Evolutionary conservation across 2,888 invertebrate species (phyloP), one percentile per base, ranked within the genome.

Genomic region (Operophtera brumata): DNA sequence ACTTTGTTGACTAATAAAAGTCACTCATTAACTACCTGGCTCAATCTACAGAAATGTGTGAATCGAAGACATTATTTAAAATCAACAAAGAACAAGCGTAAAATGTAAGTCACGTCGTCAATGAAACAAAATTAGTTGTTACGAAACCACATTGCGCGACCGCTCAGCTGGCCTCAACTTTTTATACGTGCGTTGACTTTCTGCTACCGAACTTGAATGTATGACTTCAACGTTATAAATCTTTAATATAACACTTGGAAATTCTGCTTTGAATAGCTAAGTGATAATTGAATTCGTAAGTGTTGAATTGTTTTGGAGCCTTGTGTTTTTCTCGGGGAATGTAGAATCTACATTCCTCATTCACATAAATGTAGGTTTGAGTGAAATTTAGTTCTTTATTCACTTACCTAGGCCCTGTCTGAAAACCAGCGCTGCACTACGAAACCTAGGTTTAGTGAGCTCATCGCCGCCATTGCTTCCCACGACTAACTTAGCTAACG

Each of bases 91-190:
- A 40, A 13, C 39, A 40, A 48, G 20, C 26, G 58, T 67, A 55
- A 55, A 70, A 75, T 65, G 65, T 72, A 62, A 66, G 69, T 73
- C 77, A 75, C 73, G 76, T 72, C 66, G 58, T 65, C 57, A 67
- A 72, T 64, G 67, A 73, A 78, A 71, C 70, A 71, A 75, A 74
- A 74, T 73, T 74, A 69, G 72, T 67, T 64, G 68, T 78, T 77
- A 74, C 75, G 67, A 77, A 75, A 77, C 66, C 57, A 59, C 69
- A 70, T 79, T 78, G 68, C 70, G 66, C 75, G 70, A 79, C 61
- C 46, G 56, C 25, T 49, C 53, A 44, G 65, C 59, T 70, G 79
- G 71, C 80, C 78, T 78, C 70, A 77, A 71, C 78, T 66, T 70
- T 75, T 70, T 61, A 64, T 60, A 76, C 73, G 72, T 73, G 73